Percentiles rank a stretch among this genome's conserved stretches.
These are phyloP conservation scores for Myotis findleyi DNA, from an alignment of 2,797 vertebrate species.

Conservation along the genomic window DNA sequence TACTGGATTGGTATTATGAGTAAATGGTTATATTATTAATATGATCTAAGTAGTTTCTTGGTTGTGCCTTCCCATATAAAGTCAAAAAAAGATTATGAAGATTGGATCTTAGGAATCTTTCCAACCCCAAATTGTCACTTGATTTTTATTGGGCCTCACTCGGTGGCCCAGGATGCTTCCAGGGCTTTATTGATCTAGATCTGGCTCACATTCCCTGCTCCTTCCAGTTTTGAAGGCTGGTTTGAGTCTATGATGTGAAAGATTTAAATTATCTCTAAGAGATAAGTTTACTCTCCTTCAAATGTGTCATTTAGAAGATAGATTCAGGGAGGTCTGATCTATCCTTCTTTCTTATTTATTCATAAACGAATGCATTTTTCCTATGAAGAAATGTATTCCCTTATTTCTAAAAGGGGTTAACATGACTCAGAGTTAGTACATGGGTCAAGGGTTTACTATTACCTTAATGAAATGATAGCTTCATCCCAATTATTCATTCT, in stretches of 20 bases:
- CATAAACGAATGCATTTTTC: background rate
- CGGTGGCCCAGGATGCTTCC: background rate
- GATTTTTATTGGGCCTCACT: background rate
- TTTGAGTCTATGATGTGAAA: constrained; percentile 6
- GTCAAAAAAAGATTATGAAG: background rate
- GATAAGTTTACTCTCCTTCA: background rate
- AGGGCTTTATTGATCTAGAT: background rate
- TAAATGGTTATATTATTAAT: background rate
- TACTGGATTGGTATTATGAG: background rate
- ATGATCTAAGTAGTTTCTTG: constrained; percentile 24
- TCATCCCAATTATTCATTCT: background rate
- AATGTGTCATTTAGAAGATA: constrained; percentile 30
- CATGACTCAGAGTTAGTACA: background rate
- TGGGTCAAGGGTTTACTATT: background rate
- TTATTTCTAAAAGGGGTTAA: constrained; percentile 18
- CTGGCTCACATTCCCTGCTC: background rate
- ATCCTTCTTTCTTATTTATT: constrained; percentile 11
- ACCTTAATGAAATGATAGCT: constrained; percentile 25
- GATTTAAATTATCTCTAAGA: background rate
- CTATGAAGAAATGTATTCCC: background rate
- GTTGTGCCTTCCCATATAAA: background rate
- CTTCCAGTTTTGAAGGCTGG: background rate
- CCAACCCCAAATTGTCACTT: background rate
- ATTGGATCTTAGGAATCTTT: background rate
- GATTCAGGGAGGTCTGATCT: background rate